Conservation (phyloP, 2,888 invertebrate species). For the Aphelenchoides bicaudatus region DNA sequence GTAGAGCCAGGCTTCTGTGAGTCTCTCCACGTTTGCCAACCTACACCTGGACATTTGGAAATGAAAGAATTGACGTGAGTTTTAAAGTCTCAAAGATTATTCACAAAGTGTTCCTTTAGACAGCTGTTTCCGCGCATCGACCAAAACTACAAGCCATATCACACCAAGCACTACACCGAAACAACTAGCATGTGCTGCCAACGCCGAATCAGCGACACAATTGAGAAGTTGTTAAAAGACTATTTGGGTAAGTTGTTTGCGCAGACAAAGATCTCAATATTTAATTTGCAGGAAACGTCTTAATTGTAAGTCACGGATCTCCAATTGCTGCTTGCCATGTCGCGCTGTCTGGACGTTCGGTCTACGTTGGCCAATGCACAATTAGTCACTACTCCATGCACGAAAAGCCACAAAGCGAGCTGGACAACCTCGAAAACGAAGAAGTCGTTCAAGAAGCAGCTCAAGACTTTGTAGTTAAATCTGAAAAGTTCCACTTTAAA, state of each 20-base stretch:
- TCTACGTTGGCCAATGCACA: constrained; percentile 25
- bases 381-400: constrained; percentile 14
- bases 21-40: constrained; percentile 39
- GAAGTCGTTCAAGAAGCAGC: constrained; percentile 19
- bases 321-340: constrained; percentile 51
- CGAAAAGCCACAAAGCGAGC: constrained; percentile 14
- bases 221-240: constrained; percentile 37
- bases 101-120: constrained; percentile 21
- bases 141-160: constrained; percentile 42
- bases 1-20: constrained; percentile 57
- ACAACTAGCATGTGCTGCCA: constrained; percentile 26
- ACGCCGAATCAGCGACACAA: constrained; percentile 36
- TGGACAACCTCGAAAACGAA: constrained; percentile 20
- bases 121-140: constrained; percentile 40
- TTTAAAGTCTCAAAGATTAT: not conserved
- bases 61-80: constrained; percentile 39
- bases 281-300: constrained; percentile 40
- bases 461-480: constrained; percentile 12
- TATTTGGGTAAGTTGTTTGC: constrained; percentile 24
- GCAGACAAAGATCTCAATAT: not conserved
- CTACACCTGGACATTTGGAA: constrained; percentile 40
- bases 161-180: constrained; percentile 38
- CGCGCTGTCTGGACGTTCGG: constrained; percentile 36
- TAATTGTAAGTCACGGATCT: constrained; percentile 53
- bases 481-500: constrained; percentile 26